A percentile compares a stretch with the other conserved stretches of the same genome.
Evolutionary conservation across 2,113 vertebrate species (phyloP).

Genomic region (Bagarius yarrelli): DNA sequence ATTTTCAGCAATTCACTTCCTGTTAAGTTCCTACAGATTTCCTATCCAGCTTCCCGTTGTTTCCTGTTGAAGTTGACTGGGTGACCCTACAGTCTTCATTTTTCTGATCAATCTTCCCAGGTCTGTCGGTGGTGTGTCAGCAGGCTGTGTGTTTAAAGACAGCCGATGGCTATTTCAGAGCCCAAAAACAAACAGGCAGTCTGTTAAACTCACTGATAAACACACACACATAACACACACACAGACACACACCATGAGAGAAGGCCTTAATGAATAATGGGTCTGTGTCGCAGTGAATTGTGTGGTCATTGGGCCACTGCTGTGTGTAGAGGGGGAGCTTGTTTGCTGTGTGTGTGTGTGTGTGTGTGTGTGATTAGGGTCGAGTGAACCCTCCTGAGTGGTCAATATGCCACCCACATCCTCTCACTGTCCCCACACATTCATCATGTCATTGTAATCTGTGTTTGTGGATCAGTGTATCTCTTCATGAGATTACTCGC

Average conservation of each 20-base stretch:
- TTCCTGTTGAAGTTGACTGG: not conserved
- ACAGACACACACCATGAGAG: conserved; percentile 37
- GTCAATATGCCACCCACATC: conserved; percentile 42
- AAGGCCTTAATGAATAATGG: conserved; percentile 49
- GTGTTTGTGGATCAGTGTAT: conserved; percentile 21
- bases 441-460: conserved; percentile 7
- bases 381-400: conserved; percentile 37
- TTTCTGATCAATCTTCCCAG: conserved; percentile 43
- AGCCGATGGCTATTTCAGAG: conserved; percentile 51
- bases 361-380: conserved; percentile 40
- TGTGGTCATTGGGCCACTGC: conserved; percentile 46
- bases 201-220: conserved; percentile 44
- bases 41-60: not conserved
- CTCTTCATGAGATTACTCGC: not conserved
- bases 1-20: not conserved
- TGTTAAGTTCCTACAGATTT: not conserved
- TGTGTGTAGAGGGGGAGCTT: conserved; percentile 31
- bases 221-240: conserved; percentile 39
- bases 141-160: conserved; percentile 47
- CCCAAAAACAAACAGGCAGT: conserved; percentile 47
- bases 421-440: conserved; percentile 28
- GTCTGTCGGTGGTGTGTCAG: conserved; percentile 42
- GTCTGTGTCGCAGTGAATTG: conserved; percentile 37
- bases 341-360: conserved; percentile 40
- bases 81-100: conserved; percentile 8